A percentile compares a stretch with the other conserved stretches of the same genome.
Conservation (phyloP, 2,797 vertebrate species). For the Gobionotothen gibberifrons region DNA sequence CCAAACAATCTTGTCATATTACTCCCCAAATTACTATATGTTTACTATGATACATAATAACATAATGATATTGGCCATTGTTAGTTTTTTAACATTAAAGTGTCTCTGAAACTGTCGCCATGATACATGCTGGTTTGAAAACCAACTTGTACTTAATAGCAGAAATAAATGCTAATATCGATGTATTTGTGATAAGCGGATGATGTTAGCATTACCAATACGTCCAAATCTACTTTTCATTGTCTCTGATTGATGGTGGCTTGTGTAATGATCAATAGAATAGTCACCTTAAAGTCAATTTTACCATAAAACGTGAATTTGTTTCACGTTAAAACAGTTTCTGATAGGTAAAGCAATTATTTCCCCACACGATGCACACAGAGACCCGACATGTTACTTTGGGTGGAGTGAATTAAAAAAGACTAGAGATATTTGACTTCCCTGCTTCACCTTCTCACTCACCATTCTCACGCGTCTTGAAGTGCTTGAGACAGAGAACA, state of each 20-base stretch:
- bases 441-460: conserved; percentile 60
- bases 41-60: background rate
- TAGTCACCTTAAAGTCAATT: conserved; percentile 10
- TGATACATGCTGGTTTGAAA: background rate
- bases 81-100: background rate
- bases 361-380: conserved; percentile 20
- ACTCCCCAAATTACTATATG: background rate
- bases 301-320: conserved; percentile 5
- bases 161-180: background rate
- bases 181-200: background rate
- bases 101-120: background rate
- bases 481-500: conserved; percentile 63
- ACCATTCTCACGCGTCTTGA: conserved; percentile 58
- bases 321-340: conserved; percentile 15
- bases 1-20: background rate
- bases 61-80: background rate
- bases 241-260: conserved; percentile 1
- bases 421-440: conserved; percentile 43
- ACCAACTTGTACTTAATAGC: background rate
- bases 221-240: background rate
- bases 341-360: conserved; percentile 29
- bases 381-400: conserved; percentile 36
- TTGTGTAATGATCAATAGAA: conserved; percentile 48
- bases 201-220: background rate
- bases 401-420: conserved; percentile 45